These are phyloP conservation scores for Poecilus cupreus DNA, from an alignment of 2,888 invertebrate genomes.

Conservation along the genomic window DNA sequence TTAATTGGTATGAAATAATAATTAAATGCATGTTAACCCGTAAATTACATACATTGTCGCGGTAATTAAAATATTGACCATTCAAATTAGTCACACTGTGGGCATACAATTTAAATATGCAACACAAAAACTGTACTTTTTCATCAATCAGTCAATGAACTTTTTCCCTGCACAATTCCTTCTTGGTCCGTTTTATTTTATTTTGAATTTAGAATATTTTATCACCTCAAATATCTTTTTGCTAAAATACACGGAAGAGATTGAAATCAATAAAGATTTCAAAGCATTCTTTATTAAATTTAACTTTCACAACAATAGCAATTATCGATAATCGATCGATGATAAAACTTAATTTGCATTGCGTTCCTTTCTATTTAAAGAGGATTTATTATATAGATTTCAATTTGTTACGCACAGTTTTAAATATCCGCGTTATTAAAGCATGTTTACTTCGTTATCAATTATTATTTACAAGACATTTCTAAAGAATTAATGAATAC, in stretches of 20 bases:
- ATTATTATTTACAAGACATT: not conserved
- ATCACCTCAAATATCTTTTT: no score
- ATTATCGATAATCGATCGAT: not conserved
- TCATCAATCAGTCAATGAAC: not conserved
- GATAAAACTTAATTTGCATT: not conserved
- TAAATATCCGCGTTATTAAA: not conserved
- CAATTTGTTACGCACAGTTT: not conserved
- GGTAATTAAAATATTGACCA: not conserved
- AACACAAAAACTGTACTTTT: not conserved
- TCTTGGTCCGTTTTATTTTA: not conserved
- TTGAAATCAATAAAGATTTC: no score
- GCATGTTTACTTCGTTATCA: not conserved
- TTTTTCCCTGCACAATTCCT: not conserved
- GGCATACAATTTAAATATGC: not conserved
- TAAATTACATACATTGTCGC: not conserved
- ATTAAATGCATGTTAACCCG: not conserved
- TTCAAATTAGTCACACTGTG: not conserved
- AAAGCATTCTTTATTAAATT: no score
- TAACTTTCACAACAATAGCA: not conserved
- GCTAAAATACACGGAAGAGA: no score
- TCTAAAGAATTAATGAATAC: not conserved
- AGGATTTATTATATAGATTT: not conserved
- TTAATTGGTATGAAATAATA: not conserved
- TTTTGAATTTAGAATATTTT: not conserved
- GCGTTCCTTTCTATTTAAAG: not conserved